Evolutionary conservation across 2,888 invertebrate species (phyloP), one percentile per base, ranked within the genome.

Genomic region (Limnephilus marmoratus): DNA sequence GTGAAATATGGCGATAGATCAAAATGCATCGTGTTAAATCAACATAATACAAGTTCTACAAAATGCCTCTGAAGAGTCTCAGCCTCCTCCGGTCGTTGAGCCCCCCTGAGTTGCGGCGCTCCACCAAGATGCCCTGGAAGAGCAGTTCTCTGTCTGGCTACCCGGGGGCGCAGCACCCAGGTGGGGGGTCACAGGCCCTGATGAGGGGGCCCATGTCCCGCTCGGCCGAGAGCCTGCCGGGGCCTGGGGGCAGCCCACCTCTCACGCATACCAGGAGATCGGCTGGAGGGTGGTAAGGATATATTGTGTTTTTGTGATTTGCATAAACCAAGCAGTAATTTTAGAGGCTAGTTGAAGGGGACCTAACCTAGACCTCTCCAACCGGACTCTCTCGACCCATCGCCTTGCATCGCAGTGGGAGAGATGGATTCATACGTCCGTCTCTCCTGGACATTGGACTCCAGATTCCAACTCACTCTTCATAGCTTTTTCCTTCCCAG

Each of bases 1-100:
- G 18, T 68, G 4, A 68, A 68, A 68, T 68, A 68, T 68, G 68
- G 24, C 9, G 9, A 68, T 2, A 68, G 9, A 5, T 68, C 1
- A 68, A 68, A 68, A 68, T 68, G 68, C 68, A 68, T 7, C 7
- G 68, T 24, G 7, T 68, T 68, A 24, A 68, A n/a, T 68, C 68
- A 7, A 68, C 68, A 68, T 24, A n/a, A 24, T 68, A 24, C 24
- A 24, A n/a, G 68, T 68, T 68, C 9, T 68, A 68, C 24, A 24
- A n/a, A 68, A 96, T 96, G 96, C 95, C 96, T 92, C 91, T 96
- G 93, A 96, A 95, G 94, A 96, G 96, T 93, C 94, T 96, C 9
- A 95, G 95, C 94, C 94, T 96, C 92, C 89, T 93, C 68, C 92
- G 93, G 29, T 92, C 93, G 41, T 94, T 95, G 94, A 94, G 94